Evolutionary conservation across 2,888 invertebrate species (phyloP), one percentile per base, ranked within the genome.

Genomic region (Epinotia demarniana): DNA sequence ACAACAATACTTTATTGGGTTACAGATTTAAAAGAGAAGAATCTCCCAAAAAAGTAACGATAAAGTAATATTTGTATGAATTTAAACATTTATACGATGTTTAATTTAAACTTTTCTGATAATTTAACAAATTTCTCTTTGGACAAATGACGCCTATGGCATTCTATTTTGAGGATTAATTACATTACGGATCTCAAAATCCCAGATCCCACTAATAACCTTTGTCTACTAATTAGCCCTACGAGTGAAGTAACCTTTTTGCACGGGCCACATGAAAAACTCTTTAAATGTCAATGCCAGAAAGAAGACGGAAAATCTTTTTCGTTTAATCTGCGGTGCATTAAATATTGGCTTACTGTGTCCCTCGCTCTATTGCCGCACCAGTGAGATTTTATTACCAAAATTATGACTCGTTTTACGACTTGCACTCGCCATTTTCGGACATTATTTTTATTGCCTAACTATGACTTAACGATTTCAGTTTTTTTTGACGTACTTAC

Each of bases 371-470:
- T 19, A 55, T 12, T 72, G 53, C 5, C 13, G 13, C 43, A 13
- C 16, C 43, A 66, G 18, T 62, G 57, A n/a, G 33, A 53, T 73
- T 77, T 79, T 79, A 77, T 75, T 73, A 57, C 75, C 63, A 67
- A 72, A 72, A 61, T 75, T 62, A 75, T 72, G 66, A 46, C 71
- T 66, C 75, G 46, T 77, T 79, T 78, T 77, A 77, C 61, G 68
- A 67, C 72, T 76, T 78, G 74, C 57, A 77, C 70, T 76, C 69
- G 74, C 74, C 73, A 73, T 76, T 72, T 75, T 75, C 70, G 84
- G 83, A 84, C 84, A 79, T 80, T 80, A 81, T 81, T 82, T 85
- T 84, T 83, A 84, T 83, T 79, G 77, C 76, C 75, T 73, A 69
- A 75, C 69, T 73, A 78, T 70, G 71, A 61, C 67, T 27, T 63